Evolutionary conservation across 2,113 vertebrate genomes (phyloP).

Genomic region (Limanda limanda): DNA sequence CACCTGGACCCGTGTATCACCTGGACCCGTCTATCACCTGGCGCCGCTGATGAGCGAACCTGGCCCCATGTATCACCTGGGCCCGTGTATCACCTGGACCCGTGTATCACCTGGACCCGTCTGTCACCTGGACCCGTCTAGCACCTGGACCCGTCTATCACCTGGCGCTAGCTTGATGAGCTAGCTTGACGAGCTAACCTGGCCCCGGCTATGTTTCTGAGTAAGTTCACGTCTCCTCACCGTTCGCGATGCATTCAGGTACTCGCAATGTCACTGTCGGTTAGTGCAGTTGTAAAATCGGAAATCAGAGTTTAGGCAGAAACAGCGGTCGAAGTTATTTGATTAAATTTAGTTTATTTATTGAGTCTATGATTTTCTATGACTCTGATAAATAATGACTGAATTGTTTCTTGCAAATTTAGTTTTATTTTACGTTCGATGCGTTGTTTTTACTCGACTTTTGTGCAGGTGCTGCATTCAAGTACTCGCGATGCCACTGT

Average conservation of each 20-base stretch:
- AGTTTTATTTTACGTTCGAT: neutral
- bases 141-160: neutral
- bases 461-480: neutral
- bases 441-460: neutral
- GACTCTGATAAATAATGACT: neutral
- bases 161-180: neutral
- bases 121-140: too few species aligned
- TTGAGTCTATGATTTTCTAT: neutral
- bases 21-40: too few species aligned
- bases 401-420: too few species aligned
- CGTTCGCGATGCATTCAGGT: neutral
- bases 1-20: neutral
- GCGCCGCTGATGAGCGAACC: neutral
- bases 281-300: neutral
- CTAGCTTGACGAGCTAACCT: neutral
- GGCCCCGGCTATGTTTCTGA: neutral
- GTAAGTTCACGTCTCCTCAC: conserved; percentile 1
- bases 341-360: neutral
- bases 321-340: neutral
- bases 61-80: too few species aligned
- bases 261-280: rapidly evolving
- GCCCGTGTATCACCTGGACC: too few species aligned
- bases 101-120: too few species aligned
- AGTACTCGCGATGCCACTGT: neutral
- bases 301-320: neutral